A percentile compares a stretch with the other conserved stretches of the same genome.
Conservation (phyloP, 2,797 vertebrate genomes). For the Pangasius sanitwongsei region DNA sequence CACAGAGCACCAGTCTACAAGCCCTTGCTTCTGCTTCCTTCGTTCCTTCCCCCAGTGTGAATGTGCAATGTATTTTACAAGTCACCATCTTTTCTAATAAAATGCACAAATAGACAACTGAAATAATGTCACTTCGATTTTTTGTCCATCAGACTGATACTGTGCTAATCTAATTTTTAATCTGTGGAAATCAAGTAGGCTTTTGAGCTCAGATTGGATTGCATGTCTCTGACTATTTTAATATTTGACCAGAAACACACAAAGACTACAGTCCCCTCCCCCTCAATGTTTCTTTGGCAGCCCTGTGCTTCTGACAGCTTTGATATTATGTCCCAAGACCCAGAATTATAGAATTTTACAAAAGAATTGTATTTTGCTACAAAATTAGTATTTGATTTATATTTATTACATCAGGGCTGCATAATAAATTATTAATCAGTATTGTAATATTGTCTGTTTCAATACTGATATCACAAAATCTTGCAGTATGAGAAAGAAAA, state of each 20-base stretch:
- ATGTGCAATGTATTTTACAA: not conserved
- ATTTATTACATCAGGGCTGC: not conserved
- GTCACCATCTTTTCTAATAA: not conserved
- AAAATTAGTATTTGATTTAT: not conserved
- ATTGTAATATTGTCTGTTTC: not conserved
- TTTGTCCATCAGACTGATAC: not conserved
- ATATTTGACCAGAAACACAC: slow-evolving; percentile 36
- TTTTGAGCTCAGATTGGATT: slow-evolving; percentile 19
- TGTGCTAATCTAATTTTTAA: not conserved
- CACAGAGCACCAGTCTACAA: slow-evolving; percentile 20
- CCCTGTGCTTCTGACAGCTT: slow-evolving; percentile 40
- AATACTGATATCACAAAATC: not conserved
- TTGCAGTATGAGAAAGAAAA: not conserved
- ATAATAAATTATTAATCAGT: not conserved
- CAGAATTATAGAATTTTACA: not conserved
- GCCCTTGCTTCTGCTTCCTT: not conserved
- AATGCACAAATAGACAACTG: slow-evolving; percentile 1
- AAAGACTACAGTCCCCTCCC: slow-evolving; percentile 25
- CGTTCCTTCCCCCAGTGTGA: not conserved
- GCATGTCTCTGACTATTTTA: slow-evolving; percentile 24
- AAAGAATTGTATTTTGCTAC: not conserved
- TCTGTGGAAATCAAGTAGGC: not conserved
- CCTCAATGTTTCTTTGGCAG: slow-evolving; percentile 45
- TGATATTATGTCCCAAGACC: slow-evolving; percentile 48
- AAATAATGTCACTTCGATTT: not conserved